Conservation (phyloP, 2,888 invertebrate species). For the Phortica okadai region DNA sequence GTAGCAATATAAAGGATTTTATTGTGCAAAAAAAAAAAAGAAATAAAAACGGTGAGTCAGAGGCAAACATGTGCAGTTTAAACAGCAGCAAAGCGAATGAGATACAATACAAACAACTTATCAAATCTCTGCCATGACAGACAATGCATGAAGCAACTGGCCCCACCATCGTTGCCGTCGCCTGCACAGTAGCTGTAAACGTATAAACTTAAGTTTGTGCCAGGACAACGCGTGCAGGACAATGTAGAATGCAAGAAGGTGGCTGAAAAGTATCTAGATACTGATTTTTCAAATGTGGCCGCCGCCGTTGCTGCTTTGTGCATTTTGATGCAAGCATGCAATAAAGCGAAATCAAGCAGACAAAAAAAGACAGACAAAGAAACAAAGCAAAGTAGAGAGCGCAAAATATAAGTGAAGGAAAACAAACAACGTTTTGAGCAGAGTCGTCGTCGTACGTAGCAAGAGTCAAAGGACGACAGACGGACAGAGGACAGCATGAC, state of each 20-base stretch:
- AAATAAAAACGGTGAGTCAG: neutral
- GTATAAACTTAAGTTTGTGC: neutral
- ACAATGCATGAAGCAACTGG: constrained; percentile 31
- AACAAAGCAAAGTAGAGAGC: neutral
- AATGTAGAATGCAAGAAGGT: no score
- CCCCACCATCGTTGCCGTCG: neutral
- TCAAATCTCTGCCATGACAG: constrained; percentile 49
- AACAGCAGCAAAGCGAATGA: constrained; percentile 49
- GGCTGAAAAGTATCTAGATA: neutral
- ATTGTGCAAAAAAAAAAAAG: constrained; percentile 3
- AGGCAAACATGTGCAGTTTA: constrained; percentile 34
- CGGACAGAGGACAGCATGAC: neutral
- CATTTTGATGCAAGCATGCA: neutral
- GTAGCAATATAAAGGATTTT: neutral
- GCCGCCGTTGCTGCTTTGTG: neutral
- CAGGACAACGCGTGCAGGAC: neutral
- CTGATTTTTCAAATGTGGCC: constrained; percentile 23
- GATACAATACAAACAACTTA: constrained; percentile 53
- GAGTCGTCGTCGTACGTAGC: neutral
- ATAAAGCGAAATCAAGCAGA: constrained; percentile 35
- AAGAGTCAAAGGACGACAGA: neutral
- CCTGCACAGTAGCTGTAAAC: neutral
- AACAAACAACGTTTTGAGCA: no score
- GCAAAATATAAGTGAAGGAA: no score
- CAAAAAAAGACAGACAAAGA: neutral